These are phyloP conservation scores for Pocillopora verrucosa DNA, from an alignment of 64 coral and sea anemone species.

Conservation along the genomic window DNA sequence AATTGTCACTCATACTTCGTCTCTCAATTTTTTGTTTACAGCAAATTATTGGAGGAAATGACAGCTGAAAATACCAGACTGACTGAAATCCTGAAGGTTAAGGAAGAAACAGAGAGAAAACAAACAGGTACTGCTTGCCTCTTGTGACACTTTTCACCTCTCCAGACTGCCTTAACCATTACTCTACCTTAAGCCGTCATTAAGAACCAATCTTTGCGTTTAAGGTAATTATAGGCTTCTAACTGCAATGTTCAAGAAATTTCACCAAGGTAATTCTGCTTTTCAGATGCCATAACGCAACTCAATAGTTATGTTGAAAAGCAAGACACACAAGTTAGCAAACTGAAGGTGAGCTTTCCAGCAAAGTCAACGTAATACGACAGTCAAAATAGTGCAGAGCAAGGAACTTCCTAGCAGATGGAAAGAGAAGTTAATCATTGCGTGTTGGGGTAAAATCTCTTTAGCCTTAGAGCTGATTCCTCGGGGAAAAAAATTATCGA, in stretches of 20 bases:
- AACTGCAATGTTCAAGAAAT: not conserved
- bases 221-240: not conserved
- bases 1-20: too few species aligned
- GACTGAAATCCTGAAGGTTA: conserved; percentile 75
- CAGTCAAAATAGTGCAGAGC: not conserved
- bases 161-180: not conserved
- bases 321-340: conserved; percentile 77
- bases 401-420: too few species aligned
- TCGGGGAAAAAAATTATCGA: too few species aligned
- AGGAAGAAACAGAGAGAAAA: conserved; percentile 76
- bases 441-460: too few species aligned
- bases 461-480: too few species aligned
- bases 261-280: not conserved
- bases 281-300: conserved; percentile 87
- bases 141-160: not conserved
- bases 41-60: conserved; percentile 70
- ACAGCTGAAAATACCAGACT: conserved; percentile 82
- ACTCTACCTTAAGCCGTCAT: not conserved
- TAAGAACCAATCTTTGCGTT: not conserved
- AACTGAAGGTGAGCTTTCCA: conserved; percentile 61
- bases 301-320: conserved; percentile 92
- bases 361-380: not conserved
- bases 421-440: too few species aligned
- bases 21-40: conserved; percentile 4
- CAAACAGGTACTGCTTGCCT: conserved; percentile 67